Evolutionary conservation across 2,113 vertebrate species (phyloP).

Genomic region (Crotalus tigris): DNA sequence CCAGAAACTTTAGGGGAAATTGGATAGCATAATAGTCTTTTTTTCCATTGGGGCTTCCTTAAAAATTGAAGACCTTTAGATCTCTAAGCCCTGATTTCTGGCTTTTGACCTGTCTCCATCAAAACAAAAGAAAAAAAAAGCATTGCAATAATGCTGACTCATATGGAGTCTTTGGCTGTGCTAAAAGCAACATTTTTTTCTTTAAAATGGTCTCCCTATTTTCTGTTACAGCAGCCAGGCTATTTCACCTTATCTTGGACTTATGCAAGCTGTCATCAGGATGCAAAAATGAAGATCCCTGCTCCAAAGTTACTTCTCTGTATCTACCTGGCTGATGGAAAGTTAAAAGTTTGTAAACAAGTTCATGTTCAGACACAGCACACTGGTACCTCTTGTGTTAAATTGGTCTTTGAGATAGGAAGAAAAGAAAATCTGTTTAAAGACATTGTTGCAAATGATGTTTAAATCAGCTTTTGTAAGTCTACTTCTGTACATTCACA

Average conservation of each 20-base stretch:
- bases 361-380: not conserved
- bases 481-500: not conserved
- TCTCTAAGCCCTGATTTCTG: not conserved
- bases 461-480: not conserved
- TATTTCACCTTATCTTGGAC: not conserved
- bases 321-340: not conserved
- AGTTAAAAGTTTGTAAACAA: not conserved
- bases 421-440: not conserved
- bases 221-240: not conserved
- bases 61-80: not conserved
- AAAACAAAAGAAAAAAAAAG: too few relatives aligned
- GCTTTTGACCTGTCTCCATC: not conserved
- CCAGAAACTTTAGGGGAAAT: not conserved
- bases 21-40: not conserved
- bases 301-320: not conserved
- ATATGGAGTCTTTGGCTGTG: not conserved
- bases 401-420: not conserved
- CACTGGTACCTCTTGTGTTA: not conserved
- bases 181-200: not conserved
- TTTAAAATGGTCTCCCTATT: not conserved
- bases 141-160: not conserved
- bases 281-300: not conserved
- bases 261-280: not conserved
- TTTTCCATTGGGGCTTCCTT: not conserved
- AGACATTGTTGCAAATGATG: not conserved